Conservation (phyloP, 2,888 invertebrate species). For the Ochlodes sylvanus region DNA sequence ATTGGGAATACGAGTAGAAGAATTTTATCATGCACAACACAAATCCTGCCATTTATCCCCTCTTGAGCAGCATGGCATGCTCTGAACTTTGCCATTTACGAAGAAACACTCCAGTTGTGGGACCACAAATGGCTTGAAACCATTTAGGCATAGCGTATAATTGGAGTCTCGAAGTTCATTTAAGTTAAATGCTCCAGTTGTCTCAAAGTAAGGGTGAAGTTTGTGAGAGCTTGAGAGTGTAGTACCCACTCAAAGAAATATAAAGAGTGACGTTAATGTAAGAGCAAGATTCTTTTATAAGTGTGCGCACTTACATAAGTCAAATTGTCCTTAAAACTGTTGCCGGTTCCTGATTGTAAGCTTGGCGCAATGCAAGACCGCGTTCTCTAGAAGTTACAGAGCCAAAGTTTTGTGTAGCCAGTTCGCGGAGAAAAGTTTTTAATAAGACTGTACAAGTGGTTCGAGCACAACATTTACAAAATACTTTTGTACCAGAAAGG, state of each 20-base stretch:
- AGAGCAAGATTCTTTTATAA: neutral
- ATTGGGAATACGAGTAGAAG: too few species aligned
- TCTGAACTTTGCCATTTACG: neutral
- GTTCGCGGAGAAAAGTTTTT: conserved; percentile 21
- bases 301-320: conserved; percentile 8
- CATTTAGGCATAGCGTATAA: conserved; percentile 1
- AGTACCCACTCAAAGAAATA: conserved; percentile 8
- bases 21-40: too few species aligned
- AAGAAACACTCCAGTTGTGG: neutral
- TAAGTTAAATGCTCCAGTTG: conserved; percentile 3
- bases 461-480: conserved; percentile 12
- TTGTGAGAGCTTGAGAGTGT: neutral
- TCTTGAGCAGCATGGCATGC: too few species aligned
- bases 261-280: conserved; percentile 6
- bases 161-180: conserved; percentile 5
- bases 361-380: conserved; percentile 2
- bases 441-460: conserved; percentile 24
- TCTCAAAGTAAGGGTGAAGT: conserved; percentile 9
- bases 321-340: conserved; percentile 7
- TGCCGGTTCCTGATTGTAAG: conserved; percentile 3
- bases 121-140: neutral
- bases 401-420: conserved; percentile 3
- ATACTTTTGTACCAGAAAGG: conserved; percentile 1
- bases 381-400: neutral
- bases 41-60: too few species aligned